These are phyloP conservation scores for Mus caroli DNA, from an alignment of 2,797 vertebrate species.

Conservation along the genomic window DNA sequence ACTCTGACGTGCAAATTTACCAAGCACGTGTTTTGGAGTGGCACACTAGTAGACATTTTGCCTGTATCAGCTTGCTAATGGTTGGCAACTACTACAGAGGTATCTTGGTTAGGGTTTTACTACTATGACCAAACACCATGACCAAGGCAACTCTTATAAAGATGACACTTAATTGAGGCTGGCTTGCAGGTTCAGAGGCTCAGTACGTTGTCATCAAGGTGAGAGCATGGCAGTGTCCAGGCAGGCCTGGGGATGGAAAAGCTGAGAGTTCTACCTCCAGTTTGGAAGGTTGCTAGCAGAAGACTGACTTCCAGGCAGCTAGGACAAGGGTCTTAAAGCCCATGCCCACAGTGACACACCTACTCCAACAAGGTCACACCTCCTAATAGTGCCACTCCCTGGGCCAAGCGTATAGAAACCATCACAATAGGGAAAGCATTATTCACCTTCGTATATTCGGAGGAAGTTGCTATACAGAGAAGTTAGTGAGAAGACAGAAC, in stretches of 20 bases:
- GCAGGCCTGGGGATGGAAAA: too few species aligned
- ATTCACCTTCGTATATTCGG: not conserved
- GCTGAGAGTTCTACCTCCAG: not conserved
- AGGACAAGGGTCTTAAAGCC: too few species aligned
- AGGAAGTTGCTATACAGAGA: not conserved
- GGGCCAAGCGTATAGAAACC: not conserved
- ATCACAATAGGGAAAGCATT: not conserved
- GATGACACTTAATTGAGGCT: too few species aligned
- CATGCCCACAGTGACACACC: not conserved
- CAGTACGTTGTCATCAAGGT: too few species aligned
- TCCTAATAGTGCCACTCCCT: not conserved
- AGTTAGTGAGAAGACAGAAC: not conserved
- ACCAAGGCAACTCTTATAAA: too few species aligned
- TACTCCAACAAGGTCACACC: not conserved
- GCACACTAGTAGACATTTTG: not conserved
- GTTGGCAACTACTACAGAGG: not conserved
- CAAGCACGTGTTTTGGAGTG: not conserved
- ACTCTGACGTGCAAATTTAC: conserved; percentile 11
- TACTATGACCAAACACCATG: too few species aligned
- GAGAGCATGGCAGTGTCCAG: too few species aligned
- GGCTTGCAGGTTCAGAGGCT: too few species aligned
- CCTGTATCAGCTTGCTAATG: conserved; percentile 9
- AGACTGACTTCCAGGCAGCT: not conserved
- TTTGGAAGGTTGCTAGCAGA: not conserved
- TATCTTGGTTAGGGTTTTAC: not conserved